Percentiles rank a stretch among this genome's conserved stretches.
These are phyloP conservation scores for Chrysaora quinquecirrha DNA, from an alignment of 30 jellyfish, hydroid and myxozoan species.

Conservation along the genomic window DNA sequence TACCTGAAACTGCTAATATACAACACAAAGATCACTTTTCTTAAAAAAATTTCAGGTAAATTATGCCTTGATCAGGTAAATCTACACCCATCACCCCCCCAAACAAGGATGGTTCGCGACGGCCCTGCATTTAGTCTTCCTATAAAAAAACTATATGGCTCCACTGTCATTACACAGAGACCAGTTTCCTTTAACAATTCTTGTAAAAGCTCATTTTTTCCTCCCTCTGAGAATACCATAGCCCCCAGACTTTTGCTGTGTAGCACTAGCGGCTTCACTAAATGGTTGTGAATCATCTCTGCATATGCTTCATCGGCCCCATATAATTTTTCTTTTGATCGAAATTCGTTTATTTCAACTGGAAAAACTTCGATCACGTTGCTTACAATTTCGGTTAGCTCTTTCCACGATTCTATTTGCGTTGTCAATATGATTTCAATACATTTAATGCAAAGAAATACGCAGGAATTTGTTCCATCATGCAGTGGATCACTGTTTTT, in stretches of 20 bases:
- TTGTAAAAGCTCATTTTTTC: neutral
- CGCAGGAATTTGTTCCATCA: neutral
- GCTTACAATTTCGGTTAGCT: neutral
- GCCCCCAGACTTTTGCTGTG: neutral
- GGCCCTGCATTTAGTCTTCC: neutral
- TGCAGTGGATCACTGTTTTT: no score
- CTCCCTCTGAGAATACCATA: neutral
- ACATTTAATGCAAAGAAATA: neutral
- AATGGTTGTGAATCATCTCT: neutral
- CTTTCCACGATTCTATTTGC: neutral
- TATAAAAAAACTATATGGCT: neutral
- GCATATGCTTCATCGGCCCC: neutral
- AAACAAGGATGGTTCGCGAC: no score
- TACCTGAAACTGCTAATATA: no score
- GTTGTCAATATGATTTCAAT: neutral
- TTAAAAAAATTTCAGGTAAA: no score
- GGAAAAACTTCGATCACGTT: neutral
- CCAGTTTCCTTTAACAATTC: neutral
- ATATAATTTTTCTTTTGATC: neutral
- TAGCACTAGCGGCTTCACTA: neutral
- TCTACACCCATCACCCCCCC: no score
- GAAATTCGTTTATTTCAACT: neutral
- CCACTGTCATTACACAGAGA: neutral
- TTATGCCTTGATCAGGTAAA: no score
- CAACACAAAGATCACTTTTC: no score